Evolutionary conservation across 2,888 invertebrate species (phyloP).

Genomic region (Anorthoa munda): DNA sequence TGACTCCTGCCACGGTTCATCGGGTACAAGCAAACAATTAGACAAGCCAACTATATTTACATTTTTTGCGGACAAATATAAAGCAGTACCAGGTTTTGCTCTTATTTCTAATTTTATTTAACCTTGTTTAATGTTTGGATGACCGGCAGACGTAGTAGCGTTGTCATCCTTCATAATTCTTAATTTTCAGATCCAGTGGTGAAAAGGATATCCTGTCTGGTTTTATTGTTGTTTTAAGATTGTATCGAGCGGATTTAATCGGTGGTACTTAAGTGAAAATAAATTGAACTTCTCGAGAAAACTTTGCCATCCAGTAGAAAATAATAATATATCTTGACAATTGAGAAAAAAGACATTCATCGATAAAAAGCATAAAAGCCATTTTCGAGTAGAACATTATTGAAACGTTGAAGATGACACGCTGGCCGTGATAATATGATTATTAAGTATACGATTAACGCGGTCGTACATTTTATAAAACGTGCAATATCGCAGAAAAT

Average conservation of each 20-base stretch:
- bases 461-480: conserved; percentile 15
- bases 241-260: neutral
- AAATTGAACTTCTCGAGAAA: neutral
- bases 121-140: neutral
- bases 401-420: neutral
- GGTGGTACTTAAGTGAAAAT: too few relatives aligned
- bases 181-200: neutral
- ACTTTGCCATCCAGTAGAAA: neutral
- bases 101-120: conserved; percentile 19
- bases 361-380: neutral
- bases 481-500: conserved; percentile 24
- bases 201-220: neutral
- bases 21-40: conserved; percentile 52
- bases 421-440: neutral
- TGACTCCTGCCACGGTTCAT: conserved; percentile 60
- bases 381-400: neutral
- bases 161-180: neutral
- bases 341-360: neutral
- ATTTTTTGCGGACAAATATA: conserved; percentile 52
- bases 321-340: too few relatives aligned
- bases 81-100: conserved; percentile 30
- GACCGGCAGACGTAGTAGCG: neutral
- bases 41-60: conserved; percentile 57
- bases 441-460: neutral
- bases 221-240: conserved; percentile 1